A percentile compares a stretch with the other conserved stretches of the same genome.
Evolutionary conservation across 2,888 invertebrate genomes (phyloP).

Genomic region (Achlya flavicornis): DNA sequence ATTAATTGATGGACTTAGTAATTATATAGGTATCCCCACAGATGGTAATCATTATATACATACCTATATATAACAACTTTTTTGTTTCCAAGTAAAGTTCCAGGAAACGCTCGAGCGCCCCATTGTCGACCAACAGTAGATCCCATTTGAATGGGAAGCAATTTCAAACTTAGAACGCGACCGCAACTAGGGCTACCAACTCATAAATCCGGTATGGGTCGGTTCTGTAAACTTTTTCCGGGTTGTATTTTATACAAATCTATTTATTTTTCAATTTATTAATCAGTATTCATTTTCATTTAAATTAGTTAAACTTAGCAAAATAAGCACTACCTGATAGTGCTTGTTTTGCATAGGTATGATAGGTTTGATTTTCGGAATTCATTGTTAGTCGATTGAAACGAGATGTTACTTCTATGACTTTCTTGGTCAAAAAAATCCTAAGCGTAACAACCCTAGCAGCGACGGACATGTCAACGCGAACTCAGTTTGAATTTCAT

Average conservation of each 20-base stretch:
- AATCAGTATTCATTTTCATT: neutral
- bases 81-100: constrained; percentile 31
- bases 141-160: constrained; percentile 54
- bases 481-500: constrained; percentile 12
- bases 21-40: too few species aligned
- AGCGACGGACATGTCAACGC: neutral
- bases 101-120: constrained; percentile 28
- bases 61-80: constrained; percentile 19
- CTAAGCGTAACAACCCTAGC: neutral
- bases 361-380: too few species aligned
- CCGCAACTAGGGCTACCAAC: constrained; percentile 12
- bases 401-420: too few species aligned
- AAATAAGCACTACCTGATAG: too few species aligned
- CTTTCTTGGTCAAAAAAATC: neutral
- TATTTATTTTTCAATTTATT: neutral
- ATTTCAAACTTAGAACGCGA: constrained; percentile 54
- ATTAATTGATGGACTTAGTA: too few species aligned
- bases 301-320: too few species aligned
- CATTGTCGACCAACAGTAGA: constrained; percentile 37
- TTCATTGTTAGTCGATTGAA: too few species aligned
- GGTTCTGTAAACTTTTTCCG: neutral
- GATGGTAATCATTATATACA: too few species aligned
- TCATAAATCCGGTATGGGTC: constrained; percentile 2
- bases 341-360: too few species aligned
- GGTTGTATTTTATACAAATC: neutral